Conservation (phyloP, 2,888 invertebrate genomes). For the Nymphalis polychloros region DNA sequence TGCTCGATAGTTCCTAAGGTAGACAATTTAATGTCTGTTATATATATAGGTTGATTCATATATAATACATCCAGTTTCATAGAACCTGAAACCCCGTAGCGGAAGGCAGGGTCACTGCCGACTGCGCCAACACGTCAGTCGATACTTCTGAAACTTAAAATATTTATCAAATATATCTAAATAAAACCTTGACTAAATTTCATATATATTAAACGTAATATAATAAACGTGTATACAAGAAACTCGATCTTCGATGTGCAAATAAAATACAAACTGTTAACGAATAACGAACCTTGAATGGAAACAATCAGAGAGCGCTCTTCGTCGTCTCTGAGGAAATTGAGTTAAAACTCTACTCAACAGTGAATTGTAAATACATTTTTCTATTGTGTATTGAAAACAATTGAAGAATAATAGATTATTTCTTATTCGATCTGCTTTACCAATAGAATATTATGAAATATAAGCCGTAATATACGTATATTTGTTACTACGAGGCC, state of each 20-base stretch:
- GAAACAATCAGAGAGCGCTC: constrained; percentile 26
- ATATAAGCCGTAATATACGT: too few species aligned
- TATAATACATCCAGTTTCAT: too few species aligned
- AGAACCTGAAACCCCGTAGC: too few species aligned
- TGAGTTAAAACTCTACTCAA: constrained; percentile 55
- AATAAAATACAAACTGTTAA: constrained; percentile 13
- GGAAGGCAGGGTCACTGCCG: too few species aligned
- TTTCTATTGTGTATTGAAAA: constrained; percentile 7
- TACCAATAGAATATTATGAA: not conserved
- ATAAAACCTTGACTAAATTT: too few species aligned
- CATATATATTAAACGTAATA: not conserved
- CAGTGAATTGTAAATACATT: constrained; percentile 13
- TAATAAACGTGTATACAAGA: not conserved
- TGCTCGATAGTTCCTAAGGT: too few species aligned
- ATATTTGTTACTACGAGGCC: too few species aligned
- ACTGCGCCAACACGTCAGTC: too few species aligned
- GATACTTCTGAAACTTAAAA: too few species aligned
- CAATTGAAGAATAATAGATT: not conserved
- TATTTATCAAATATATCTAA: too few species aligned
- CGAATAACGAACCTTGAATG: constrained; percentile 28
- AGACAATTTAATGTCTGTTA: too few species aligned
- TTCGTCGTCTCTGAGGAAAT: constrained; percentile 63
- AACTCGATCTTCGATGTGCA: constrained; percentile 10
- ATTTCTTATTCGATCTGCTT: not conserved
- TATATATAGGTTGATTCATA: too few species aligned